phyloP scores from a whole-genome alignment of 2,113 vertebrate genomes.

The Carassius auratus region DNA sequence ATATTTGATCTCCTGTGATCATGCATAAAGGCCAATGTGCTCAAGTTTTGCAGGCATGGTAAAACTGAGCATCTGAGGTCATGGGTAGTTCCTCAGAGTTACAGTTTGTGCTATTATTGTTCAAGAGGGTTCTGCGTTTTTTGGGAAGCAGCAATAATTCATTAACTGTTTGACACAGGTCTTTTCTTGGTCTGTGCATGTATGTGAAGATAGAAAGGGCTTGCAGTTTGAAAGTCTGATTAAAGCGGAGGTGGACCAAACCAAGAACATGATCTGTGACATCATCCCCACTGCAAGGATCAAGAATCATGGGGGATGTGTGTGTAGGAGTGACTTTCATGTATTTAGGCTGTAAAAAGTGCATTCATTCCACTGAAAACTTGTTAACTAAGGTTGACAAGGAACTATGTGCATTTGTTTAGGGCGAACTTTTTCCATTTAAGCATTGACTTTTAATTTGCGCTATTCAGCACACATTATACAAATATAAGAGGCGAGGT shows the following conservation, averaged over 20 bases:
- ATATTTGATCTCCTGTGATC: conserved; percentile 42
- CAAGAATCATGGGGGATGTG: conserved; percentile 17
- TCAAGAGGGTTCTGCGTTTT: conserved; percentile 1
- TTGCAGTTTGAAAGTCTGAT: conserved; percentile 41
- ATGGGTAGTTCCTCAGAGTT: not conserved
- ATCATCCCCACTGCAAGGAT: conserved; percentile 54
- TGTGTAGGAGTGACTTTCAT: conserved; percentile 28
- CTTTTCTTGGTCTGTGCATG: not conserved
- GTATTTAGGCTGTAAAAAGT: conserved; percentile 13
- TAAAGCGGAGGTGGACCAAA: conserved; percentile 43
- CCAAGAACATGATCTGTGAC: conserved; percentile 52
- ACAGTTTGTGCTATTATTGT: conserved; percentile 21
- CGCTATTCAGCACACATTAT: not conserved
- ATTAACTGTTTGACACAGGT: conserved; percentile 16
- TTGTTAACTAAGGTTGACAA: not conserved
- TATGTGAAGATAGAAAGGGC: not conserved
- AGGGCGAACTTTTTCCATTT: not conserved
- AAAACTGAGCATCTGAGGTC: conserved; percentile 30
- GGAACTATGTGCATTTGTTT: not conserved
- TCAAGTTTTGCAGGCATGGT: conserved; percentile 50
- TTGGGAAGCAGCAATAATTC: not conserved
- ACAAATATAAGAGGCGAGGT: not conserved
- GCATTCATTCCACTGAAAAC: conserved; percentile 10
- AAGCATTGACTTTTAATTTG: not conserved
- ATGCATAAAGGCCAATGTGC: conserved; percentile 28